Percentiles rank a stretch among this genome's conserved stretches.
Conservation (phyloP, 2,797 vertebrate genomes). For the Falco concolor region DNA sequence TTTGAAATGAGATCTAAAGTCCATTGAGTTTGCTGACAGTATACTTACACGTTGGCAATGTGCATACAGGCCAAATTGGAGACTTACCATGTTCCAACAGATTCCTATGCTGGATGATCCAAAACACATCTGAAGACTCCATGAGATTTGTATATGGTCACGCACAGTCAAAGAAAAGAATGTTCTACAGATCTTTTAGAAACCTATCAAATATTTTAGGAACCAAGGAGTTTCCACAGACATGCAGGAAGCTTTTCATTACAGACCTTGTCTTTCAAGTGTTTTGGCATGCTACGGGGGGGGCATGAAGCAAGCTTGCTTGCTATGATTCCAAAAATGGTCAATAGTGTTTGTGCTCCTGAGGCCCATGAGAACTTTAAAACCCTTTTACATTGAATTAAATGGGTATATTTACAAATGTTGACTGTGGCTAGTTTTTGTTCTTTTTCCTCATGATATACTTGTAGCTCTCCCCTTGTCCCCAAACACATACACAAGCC, state of each 20-base stretch:
- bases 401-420: background rate
- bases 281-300: background rate
- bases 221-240: background rate
- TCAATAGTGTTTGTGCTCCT: background rate
- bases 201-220: background rate
- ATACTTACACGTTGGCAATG: background rate
- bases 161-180: background rate
- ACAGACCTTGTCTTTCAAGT: background rate
- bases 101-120: background rate
- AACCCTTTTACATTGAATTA: background rate
- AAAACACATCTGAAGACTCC: background rate
- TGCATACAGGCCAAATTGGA: background rate
- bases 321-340: background rate
- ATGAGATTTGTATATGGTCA: background rate
- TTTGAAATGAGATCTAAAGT: background rate
- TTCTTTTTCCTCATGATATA: background rate
- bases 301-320: background rate
- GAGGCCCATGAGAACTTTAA: background rate
- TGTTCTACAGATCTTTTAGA: background rate
- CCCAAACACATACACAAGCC: background rate
- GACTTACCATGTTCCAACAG: accelerated
- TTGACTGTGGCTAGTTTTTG: background rate
- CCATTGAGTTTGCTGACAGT: background rate
- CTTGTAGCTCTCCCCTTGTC: background rate
- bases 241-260: background rate